Evolutionary conservation across 2,888 invertebrate species (phyloP), one percentile per base, ranked within the genome.

Genomic region (Exephanes ischioxanthus): DNA sequence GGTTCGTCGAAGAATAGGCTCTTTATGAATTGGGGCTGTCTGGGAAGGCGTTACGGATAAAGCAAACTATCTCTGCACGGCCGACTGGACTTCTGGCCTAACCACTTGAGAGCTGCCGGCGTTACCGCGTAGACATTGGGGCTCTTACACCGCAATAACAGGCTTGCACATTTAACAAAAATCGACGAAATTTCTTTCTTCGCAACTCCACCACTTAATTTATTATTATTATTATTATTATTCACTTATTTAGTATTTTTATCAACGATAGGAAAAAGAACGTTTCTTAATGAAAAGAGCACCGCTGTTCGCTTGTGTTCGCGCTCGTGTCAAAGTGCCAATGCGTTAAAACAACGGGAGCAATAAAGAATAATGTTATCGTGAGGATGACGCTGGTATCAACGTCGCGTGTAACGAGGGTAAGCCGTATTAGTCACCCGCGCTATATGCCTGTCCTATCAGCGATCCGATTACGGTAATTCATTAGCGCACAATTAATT

Each of bases 401-500:
- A n/a, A 4, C 37, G 22, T 67, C 37, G 19, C 26, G 9, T 41
- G 41, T 67, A 22, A 19, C 22, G 11, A 11, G 41, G 41, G 37
- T 37, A 22, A 67, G 41, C 22, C 37, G 7, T 41, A 37, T 66
- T n/a, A 30, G 19, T 22, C 67, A 19, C 19, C 19, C 9, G 3
- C 37, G 19, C 41, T 22, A 7, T 67, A 41, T 41, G 19, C 16
- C 41, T 19, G 11, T 67, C n/a, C 41, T 41, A 77, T 77, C 63
- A 30, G 68, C 72, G n/a, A 83, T 83, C 58, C 61, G 37, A 75
- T 75, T 75, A 70, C n/a, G 61, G 61, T 63, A 63, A 83, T 79
- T 68, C 73, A 83, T 80, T 80, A 84, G 26, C 66, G 37, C 5
- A 48, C 80, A 80, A 84, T 80, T 84, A 84, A 84, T 84, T 75